Evolutionary conservation across 1,140 invertebrate genomes (phyloP), one percentile per base, ranked within the genome.

Genomic region (Rhagoletis pomonella): DNA sequence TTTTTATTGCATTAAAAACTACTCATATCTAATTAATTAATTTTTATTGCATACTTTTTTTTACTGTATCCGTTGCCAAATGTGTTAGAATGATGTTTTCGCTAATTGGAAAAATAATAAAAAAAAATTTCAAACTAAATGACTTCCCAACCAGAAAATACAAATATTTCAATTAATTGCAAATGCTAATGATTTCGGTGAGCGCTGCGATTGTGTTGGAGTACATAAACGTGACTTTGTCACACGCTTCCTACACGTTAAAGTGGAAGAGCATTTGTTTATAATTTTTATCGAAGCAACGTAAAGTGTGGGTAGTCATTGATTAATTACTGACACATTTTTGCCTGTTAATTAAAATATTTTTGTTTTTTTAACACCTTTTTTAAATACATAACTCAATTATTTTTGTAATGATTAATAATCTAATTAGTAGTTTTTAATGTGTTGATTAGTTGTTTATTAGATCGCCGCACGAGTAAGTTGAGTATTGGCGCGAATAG

Each of bases 401-500:
- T 67, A 67, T 3, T 2, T 69, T 69, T 69, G n/a, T 69, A 3
- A 73, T 3, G 42, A 14, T 73, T 73, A 14, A 42, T 44, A 4
- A 73, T 44, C 14, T 73, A 47, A 73, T 73, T 73, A 73, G 42
- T 73, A 44, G 12, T 44, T 73, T 3, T 73, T 73, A 73, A 73
- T 47, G 67, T 42, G 42, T 47, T 73, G 42, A 73, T 73, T 73
- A n/a, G 42, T 44, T 73, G 4, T 44, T 14, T 73, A 73, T 14
- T 47, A 55, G n/a, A n/a, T n/a, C n/a, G n/a, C n/a, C n/a, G n/a
- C n/a, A n/a, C n/a, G n/a, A n/a, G 50, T 6, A 55, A 55, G 50
- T 55, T 55, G 50, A 55, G 9, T 9, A 55, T 55, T 9, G 9
- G 50, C 50, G 4, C 9, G 4, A 6, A 55, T 55, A 55, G 50